Evolutionary conservation across 2,797 vertebrate species (phyloP), one percentile per base, ranked within the genome.

Genomic region (Sebastes reedi): DNA sequence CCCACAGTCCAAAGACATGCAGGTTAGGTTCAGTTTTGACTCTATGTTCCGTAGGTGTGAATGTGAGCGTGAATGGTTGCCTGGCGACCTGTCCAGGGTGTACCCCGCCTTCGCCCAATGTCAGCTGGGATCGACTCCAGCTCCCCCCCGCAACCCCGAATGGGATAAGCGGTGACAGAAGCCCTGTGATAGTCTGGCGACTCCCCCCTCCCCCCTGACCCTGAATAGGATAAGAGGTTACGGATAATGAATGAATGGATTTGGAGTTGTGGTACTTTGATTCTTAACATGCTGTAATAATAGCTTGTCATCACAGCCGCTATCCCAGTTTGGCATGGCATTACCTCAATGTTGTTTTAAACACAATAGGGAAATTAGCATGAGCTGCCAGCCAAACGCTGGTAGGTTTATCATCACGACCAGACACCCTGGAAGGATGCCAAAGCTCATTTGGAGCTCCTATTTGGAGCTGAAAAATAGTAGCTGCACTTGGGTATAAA

Each of bases 281-380:
- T 34, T 29, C 36, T 62, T 52, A 58, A 67, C 27, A 6, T 32
- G 13, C 27, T 36, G 3, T 24, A 39, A 74, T 24, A 75, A 78
- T 18, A 70, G 39, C 46, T 8, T n/a, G 4, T 67, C 70, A 54
- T 64, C 74, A 5, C 52, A 22, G 3, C 13, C 5, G 2, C 39
- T 24, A 1, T 12, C 34, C 30, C 50, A 70, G 24, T 60, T 50
- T 60, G 34, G 34, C 54, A 5, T 0, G 12, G 52, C 12, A 6
- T 16, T 42, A 36, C 42, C 66, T 67, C 14, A 0, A 6, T 13
- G 29, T 29, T 82, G 67, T 62, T 61, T 83, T 20, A 72, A 72
- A 66, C 67, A 87, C 67, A 78, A 80, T 73, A 56, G 73, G 73
- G 71, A 81, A 84, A 81, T 75, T 27, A 74, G 34, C 42, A 55